A percentile compares a stretch with the other conserved stretches of the same genome.
Conservation (phyloP, 2,888 invertebrate species). For the Drosophila helvetica region DNA sequence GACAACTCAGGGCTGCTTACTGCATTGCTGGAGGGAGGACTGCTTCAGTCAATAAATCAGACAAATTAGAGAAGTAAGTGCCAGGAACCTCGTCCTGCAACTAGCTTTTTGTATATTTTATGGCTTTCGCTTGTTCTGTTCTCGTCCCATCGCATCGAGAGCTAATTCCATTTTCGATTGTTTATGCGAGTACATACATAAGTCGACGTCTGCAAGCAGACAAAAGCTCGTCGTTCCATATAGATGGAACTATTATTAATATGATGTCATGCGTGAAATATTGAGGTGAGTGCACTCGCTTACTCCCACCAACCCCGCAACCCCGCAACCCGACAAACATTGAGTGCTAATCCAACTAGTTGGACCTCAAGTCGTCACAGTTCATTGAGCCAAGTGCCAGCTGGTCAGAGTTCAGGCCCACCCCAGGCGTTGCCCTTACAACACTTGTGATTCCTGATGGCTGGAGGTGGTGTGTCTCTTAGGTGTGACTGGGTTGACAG, state of each 20-base stretch:
- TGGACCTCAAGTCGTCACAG: constrained; percentile 63
- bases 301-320: constrained; percentile 12
- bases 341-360: constrained; percentile 61
- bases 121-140: neutral
- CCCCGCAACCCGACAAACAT: too few species aligned
- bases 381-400: constrained; percentile 62
- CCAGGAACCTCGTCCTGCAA: neutral
- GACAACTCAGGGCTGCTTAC: constrained; percentile 22
- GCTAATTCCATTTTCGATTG: constrained; percentile 31
- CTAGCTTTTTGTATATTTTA: neutral
- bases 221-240: constrained; percentile 5
- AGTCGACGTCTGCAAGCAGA: neutral
- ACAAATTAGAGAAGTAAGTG: constrained; percentile 12
- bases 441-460: neutral
- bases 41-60: constrained; percentile 25
- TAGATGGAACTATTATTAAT: constrained; percentile 48
- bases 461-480: neutral
- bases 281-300: constrained; percentile 64
- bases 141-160: neutral
- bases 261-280: constrained; percentile 65
- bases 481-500: too few species aligned
- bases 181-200: constrained; percentile 14
- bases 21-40: constrained; percentile 19
- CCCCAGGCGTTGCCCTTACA: neutral
- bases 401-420: constrained; percentile 29